These are phyloP conservation scores for Girardinichthys multiradiatus DNA, from an alignment of 2,113 vertebrate species.

Conservation along the genomic window DNA sequence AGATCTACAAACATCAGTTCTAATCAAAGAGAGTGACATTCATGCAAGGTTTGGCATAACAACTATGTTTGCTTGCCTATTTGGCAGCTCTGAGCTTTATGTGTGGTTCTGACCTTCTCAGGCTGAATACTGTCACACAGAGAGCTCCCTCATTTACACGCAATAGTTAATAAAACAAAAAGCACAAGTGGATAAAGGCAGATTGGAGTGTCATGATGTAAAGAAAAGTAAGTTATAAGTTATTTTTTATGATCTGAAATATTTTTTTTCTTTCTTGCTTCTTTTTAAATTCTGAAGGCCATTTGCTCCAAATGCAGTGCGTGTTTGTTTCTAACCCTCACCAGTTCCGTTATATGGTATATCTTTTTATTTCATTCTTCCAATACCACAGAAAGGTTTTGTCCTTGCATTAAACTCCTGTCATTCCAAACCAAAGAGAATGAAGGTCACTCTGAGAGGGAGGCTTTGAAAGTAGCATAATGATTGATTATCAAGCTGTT, in stretches of 20 bases:
- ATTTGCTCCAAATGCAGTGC: conserved; percentile 46
- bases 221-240: background rate
- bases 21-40: conserved; percentile 47
- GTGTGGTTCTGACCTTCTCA: conserved; percentile 19
- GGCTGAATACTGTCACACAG: conserved; percentile 15
- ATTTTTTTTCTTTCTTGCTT: conserved; percentile 4
- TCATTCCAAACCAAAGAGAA: conserved; percentile 49
- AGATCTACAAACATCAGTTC: conserved; percentile 46
- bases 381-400: conserved; percentile 69
- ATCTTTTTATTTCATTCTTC: conserved; percentile 46
- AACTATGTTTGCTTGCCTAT: conserved; percentile 10
- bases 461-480: conserved; percentile 4
- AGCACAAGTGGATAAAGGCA: conserved; percentile 5
- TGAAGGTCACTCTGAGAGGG: conserved; percentile 19
- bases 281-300: conserved; percentile 48
- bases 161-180: conserved; percentile 26
- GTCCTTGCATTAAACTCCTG: conserved; percentile 64
- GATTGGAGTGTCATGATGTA: background rate
- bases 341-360: conserved; percentile 48
- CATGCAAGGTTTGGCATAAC: conserved; percentile 25
- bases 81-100: conserved; percentile 9
- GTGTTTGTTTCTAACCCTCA: conserved; percentile 23
- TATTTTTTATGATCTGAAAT: background rate
- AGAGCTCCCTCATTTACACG: conserved; percentile 52
- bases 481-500: conserved; percentile 19